These are phyloP conservation scores for Electrophaes corylata DNA, from an alignment of 2,888 invertebrate genomes.

Conservation along the genomic window DNA sequence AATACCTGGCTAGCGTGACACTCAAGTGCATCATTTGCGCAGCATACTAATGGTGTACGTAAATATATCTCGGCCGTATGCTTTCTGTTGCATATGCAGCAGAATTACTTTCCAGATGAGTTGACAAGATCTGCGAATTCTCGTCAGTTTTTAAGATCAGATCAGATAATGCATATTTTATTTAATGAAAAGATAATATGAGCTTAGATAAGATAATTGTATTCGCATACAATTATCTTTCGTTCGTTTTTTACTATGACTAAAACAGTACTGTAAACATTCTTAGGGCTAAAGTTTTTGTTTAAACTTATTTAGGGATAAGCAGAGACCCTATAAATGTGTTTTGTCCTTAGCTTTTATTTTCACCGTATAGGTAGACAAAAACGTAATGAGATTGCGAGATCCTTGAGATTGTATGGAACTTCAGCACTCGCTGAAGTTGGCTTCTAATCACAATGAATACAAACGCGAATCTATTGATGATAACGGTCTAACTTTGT, in stretches of 20 bases:
- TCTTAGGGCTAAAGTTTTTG: too few species aligned
- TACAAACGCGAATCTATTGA: slow-evolving; percentile 5
- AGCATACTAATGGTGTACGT: slow-evolving; percentile 26
- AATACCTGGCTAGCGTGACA: slow-evolving; percentile 51
- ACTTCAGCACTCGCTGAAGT: neutral
- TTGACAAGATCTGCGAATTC: slow-evolving; percentile 1
- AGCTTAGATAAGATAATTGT: too few species aligned
- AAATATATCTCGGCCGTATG: slow-evolving; percentile 14
- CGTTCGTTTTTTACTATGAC: too few species aligned
- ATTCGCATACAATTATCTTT: too few species aligned
- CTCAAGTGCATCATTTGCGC: slow-evolving; percentile 54
- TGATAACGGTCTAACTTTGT: slow-evolving; percentile 33
- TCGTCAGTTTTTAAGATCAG: neutral
- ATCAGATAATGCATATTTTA: too few species aligned
- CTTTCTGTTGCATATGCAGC: slow-evolving; percentile 10
- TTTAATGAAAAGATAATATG: too few species aligned
- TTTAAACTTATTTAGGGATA: too few species aligned
- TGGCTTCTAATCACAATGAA: slow-evolving; percentile 8
- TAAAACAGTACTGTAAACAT: too few species aligned
- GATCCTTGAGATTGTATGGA: slow-evolving; percentile 6
- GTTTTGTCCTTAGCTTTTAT: too few species aligned
- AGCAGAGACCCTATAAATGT: too few species aligned
- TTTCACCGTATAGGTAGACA: neutral
- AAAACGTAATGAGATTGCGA: slow-evolving; percentile 8
- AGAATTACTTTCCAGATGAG: slow-evolving; percentile 14